Base-by-base conservation (phyloP, 1,140 invertebrate genomes). In the Metaphire vulgaris region DNA sequence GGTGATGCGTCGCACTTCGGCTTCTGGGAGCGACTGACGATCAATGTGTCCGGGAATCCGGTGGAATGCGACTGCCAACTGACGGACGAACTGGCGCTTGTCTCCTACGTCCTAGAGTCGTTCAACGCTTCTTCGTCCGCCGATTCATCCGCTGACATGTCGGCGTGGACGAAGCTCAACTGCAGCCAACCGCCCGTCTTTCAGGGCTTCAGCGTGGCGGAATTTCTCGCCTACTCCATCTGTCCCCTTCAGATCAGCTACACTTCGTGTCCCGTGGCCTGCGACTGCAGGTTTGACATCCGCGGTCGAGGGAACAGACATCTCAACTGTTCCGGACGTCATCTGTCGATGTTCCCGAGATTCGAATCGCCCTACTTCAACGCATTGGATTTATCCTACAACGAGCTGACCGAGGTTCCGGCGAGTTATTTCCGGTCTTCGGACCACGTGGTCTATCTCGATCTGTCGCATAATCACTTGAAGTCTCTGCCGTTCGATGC, bases 21-120 rank as follows among this genome's bases (percentile, higher is more conserved):
- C 28, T 33, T 71, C 69, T 32, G 69, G 33, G 33, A 56, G 41
- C 41, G 69, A 31, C 69, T 71, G 29, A 32, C 30, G 1, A n/a
- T 71, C 21, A 31, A 71, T 31, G 33, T 71, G 26, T 30, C 69
- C 2, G 69, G 26, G 30, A 71, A 71, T 31, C 30, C 30, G 26
- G 30, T 71, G 26, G 28, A 32, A 32, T 71, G 69, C 14, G 69
- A 71, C 29, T 71, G 69, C 14, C 41, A 56, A 21, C 41, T 56
- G 41, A 56, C 41, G 21, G 41, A 56, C 41, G 41, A 56, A 56
- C 41, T 56, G 41, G 21, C 6, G 6, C 6, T 21, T 21, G 21
- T 56, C 41, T 56, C 41, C 41, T 56, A 56, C 41, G 21, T 56
- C 41, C 6, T 21, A 6, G 41, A 21, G 41, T 56, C 41, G 6